A percentile compares a stretch with the other conserved stretches of the same genome.
Conservation (phyloP, 2,888 invertebrate genomes). For the Ernsta delagoae region DNA sequence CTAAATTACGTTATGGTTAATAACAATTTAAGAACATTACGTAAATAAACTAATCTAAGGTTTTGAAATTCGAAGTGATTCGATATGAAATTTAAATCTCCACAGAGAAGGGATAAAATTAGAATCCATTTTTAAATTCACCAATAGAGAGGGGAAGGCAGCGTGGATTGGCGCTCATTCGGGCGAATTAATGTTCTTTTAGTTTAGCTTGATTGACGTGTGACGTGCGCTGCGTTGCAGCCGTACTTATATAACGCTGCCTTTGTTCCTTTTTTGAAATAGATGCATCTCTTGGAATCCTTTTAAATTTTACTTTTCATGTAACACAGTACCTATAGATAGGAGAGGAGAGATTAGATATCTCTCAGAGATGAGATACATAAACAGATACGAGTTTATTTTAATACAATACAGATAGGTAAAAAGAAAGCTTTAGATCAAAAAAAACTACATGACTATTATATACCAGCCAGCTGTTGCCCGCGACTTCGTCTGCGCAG, state of each 20-base stretch:
- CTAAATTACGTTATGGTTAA: too few relatives aligned
- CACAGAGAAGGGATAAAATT: slow-evolving; percentile 75
- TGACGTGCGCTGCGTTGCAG: slow-evolving; percentile 42
- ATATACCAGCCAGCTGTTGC: too few relatives aligned
- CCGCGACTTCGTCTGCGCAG: too few relatives aligned
- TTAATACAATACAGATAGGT: not conserved
- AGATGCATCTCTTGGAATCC: slow-evolving; percentile 20
- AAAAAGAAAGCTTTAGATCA: not conserved
- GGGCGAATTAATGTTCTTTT: slow-evolving; percentile 68
- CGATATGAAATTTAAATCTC: not conserved
- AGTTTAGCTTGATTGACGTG: slow-evolving; percentile 65
- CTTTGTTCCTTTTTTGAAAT: slow-evolving; percentile 28
- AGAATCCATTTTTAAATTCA: slow-evolving; percentile 82
- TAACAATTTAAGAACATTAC: too few relatives aligned
- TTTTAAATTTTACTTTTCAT: slow-evolving; percentile 11
- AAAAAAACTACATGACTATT: too few relatives aligned
- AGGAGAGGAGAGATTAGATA: too few relatives aligned
- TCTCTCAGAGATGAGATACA: too few relatives aligned
- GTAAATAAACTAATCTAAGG: too few relatives aligned
- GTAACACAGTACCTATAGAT: too few relatives aligned
- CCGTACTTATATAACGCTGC: slow-evolving; percentile 37
- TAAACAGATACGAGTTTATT: too few relatives aligned
- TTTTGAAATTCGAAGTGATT: too few relatives aligned
- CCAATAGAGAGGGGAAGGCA: slow-evolving; percentile 79
- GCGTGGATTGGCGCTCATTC: slow-evolving; percentile 73